These are phyloP conservation scores for Odontocerum albicorne DNA, from an alignment of 2,888 invertebrate genomes.

Conservation along the genomic window DNA sequence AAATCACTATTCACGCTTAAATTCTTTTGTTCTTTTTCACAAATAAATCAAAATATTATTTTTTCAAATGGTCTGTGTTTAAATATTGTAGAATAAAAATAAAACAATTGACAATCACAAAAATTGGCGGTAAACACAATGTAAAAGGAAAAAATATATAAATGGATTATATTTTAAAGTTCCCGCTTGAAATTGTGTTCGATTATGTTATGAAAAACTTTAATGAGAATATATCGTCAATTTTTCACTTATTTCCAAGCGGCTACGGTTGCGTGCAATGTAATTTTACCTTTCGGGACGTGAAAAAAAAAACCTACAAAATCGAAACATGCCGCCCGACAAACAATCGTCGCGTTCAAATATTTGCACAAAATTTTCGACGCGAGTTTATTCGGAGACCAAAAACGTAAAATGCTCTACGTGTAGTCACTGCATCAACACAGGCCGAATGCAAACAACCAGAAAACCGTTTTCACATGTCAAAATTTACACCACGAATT, in stretches of 20 bases:
- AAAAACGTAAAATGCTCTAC: constrained; percentile 3
- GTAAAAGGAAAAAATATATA: too few species aligned
- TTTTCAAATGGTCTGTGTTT: too few species aligned
- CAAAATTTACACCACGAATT: constrained; percentile 18
- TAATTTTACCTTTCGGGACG: not conserved
- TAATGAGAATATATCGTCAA: constrained; percentile 1
- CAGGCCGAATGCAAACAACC: constrained; percentile 18
- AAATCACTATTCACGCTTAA: too few species aligned
- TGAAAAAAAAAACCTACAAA: constrained; percentile 2
- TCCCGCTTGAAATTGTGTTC: too few species aligned
- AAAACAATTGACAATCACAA: too few species aligned
- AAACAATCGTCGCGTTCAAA: not conserved
- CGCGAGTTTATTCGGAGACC: constrained; percentile 5
- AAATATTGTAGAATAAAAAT: too few species aligned
- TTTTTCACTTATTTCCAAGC: not conserved
- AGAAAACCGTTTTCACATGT: constrained; percentile 10
- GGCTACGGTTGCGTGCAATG: not conserved
- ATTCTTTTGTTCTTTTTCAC: too few species aligned
- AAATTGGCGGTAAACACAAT: too few species aligned
- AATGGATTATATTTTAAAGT: too few species aligned
- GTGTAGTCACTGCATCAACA: constrained; percentile 7
- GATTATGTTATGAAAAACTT: too few species aligned
- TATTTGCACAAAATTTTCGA: constrained; percentile 7
- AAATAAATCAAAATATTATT: too few species aligned
- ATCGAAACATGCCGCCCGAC: not conserved